A percentile compares a stretch with the other conserved stretches of the same genome.
phyloP scores from a whole-genome alignment of 2,797 vertebrate genomes.

The Ceryle rudis region DNA sequence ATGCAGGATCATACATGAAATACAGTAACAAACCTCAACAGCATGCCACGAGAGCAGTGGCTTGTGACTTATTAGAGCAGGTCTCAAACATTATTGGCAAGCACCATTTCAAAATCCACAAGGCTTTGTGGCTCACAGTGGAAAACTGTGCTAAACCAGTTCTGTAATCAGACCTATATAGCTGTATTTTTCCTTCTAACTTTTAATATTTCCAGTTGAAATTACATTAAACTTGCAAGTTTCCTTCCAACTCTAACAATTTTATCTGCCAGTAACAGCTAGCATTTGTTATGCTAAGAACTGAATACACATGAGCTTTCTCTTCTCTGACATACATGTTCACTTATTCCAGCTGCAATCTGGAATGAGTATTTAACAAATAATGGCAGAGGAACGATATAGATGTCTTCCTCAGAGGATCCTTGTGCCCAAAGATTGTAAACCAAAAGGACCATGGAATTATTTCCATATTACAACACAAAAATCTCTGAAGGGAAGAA shows the following conservation, averaged over 20 bases:
- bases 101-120: not conserved
- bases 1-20: not conserved
- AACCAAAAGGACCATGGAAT: not conserved
- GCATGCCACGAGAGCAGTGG: not conserved
- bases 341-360: not conserved
- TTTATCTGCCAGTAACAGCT: not conserved
- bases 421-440: not conserved
- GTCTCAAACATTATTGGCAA: not conserved
- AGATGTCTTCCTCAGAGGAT: not conserved
- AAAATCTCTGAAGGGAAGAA: not conserved
- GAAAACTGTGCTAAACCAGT: not conserved
- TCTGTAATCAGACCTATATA: not conserved
- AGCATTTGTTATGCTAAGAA: not conserved
- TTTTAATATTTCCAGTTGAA: not conserved
- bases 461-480: not conserved
- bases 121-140: not conserved
- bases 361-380: not conserved
- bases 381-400: not conserved
- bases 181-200: not conserved
- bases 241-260: not conserved
- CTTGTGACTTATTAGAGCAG: not conserved
- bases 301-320: not conserved
- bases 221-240: not conserved
- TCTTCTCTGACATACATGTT: accelerated
- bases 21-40: not conserved